These are phyloP conservation scores for Furcifer pardalis DNA, from an alignment of 2,797 vertebrate species.

Conservation along the genomic window DNA sequence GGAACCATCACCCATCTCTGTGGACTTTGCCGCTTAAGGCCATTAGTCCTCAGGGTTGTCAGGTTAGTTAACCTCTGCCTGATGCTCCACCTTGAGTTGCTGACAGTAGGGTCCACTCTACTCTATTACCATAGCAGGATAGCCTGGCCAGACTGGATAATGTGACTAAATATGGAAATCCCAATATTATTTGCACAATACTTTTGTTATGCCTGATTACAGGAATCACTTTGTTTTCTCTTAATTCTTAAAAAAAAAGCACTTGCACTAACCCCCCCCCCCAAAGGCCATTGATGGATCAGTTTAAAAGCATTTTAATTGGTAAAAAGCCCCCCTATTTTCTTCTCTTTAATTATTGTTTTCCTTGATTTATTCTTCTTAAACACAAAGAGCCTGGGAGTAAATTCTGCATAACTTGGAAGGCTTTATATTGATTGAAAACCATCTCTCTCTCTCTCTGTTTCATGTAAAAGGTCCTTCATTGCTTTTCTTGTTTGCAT, in stretches of 20 bases:
- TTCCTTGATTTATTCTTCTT: background rate
- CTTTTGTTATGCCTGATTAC: background rate
- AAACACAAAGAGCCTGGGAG: background rate
- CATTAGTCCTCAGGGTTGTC: too few species aligned
- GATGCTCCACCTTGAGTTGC: too few species aligned
- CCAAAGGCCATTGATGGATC: background rate
- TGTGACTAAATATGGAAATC: background rate
- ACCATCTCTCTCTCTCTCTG: too few species aligned
- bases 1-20: too few species aligned
- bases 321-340: background rate
- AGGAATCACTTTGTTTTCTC: background rate
- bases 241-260: background rate
- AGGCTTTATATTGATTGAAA: background rate
- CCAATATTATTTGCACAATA: background rate
- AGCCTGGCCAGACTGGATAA: too few species aligned
- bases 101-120: too few species aligned
- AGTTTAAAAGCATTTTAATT: background rate
- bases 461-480: background rate
- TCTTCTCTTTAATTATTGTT: background rate
- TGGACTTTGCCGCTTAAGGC: too few species aligned
- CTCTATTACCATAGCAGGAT: too few species aligned
- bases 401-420: background rate
- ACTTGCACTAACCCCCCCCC: background rate
- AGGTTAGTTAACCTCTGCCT: too few species aligned
- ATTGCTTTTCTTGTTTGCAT: background rate